phyloP scores from a whole-genome alignment of 2,888 invertebrate species.

The Litoditis marina region DNA sequence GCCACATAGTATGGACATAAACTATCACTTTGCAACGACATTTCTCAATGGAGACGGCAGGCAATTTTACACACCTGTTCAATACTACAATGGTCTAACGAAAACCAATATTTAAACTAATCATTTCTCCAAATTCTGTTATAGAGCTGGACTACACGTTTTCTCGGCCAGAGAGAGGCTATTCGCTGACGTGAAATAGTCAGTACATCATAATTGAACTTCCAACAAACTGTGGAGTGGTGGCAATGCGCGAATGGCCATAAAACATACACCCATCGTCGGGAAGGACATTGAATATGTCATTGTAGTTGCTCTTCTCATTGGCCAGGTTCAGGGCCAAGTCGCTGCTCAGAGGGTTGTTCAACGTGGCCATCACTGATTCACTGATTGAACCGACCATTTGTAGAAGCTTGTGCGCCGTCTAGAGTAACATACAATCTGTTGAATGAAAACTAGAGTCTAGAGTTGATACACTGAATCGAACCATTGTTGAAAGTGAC shows the following conservation, averaged over 20 bases:
- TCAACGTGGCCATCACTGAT: conserved; percentile 15
- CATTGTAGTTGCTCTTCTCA: conserved; percentile 42
- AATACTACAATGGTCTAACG: too few species aligned
- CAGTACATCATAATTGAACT: too few species aligned
- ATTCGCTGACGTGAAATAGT: too few species aligned
- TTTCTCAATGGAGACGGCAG: not conserved
- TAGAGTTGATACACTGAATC: not conserved
- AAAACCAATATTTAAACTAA: not conserved
- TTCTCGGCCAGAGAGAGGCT: too few species aligned
- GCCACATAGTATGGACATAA: too few species aligned
- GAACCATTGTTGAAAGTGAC: too few species aligned
- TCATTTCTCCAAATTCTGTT: too few species aligned
- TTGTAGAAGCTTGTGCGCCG: conserved; percentile 25
- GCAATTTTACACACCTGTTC: too few species aligned
- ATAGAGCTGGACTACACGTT: too few species aligned
- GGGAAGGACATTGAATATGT: conserved; percentile 42
- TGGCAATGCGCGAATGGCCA: too few species aligned
- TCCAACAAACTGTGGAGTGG: not conserved
- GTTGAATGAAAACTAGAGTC: not conserved
- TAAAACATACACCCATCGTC: conserved; percentile 25
- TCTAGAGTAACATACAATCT: conserved; percentile 9
- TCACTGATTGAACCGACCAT: conserved; percentile 26
- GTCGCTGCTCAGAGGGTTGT: conserved; percentile 40
- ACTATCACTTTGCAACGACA: not conserved
- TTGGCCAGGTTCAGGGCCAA: conserved; percentile 31